Evolutionary conservation across 2,113 vertebrate genomes (phyloP).

Genomic region (Scophthalmus maximus): DNA sequence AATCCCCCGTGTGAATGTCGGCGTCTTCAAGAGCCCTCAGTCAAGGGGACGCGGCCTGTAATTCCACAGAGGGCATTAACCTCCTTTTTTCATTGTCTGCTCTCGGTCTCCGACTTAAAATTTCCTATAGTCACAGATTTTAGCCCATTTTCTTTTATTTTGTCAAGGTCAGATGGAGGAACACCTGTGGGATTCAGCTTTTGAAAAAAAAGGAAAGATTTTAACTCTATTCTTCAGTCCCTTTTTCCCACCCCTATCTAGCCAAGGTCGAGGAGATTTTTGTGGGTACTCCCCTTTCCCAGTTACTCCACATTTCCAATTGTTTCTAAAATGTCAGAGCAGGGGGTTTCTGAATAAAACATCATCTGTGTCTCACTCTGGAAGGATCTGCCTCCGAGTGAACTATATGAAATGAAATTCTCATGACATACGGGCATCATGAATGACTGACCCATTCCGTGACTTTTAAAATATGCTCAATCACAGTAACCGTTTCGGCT

Average conservation of each 20-base stretch:
- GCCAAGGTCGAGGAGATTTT: conserved; percentile 50
- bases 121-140: conserved; percentile 51
- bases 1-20: conserved; percentile 31
- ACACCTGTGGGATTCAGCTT: conserved; percentile 59
- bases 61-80: conserved; percentile 49
- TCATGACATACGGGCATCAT: conserved; percentile 32
- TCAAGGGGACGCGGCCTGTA: conserved; percentile 35
- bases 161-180: conserved; percentile 56
- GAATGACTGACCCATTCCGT: conserved; percentile 46
- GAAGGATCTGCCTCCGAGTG: conserved; percentile 39
- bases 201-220: conserved; percentile 16
- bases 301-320: conserved; percentile 6
- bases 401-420: conserved; percentile 56
- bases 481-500: background rate
- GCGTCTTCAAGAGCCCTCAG: conserved; percentile 22
- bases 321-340: conserved; percentile 59
- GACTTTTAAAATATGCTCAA: conserved; percentile 48
- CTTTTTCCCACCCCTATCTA: conserved; percentile 29
- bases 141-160: conserved; percentile 66
- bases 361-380: conserved; percentile 46
- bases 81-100: conserved; percentile 39
- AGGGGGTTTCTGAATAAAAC: conserved; percentile 67
- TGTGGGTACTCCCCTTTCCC: conserved; percentile 1
- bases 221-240: conserved; percentile 33
- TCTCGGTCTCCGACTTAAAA: conserved; percentile 42